These are phyloP conservation scores for Herpetotheres cachinnans DNA, from an alignment of 2,113 vertebrate species.

Conservation along the genomic window DNA sequence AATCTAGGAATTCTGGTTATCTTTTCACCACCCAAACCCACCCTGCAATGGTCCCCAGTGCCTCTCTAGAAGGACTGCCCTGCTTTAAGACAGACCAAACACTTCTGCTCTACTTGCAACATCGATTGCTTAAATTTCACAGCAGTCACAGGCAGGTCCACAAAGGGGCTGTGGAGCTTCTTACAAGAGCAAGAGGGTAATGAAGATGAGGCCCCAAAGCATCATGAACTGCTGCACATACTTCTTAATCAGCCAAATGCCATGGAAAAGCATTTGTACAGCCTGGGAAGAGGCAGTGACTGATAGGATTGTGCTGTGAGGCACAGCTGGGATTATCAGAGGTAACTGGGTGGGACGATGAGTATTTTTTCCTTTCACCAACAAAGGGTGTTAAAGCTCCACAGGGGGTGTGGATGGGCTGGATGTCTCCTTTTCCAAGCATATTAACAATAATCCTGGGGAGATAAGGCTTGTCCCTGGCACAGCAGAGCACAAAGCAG, in stretches of 20 bases:
- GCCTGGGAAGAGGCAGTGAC: neutral
- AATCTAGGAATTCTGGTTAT: neutral
- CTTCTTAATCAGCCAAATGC: neutral
- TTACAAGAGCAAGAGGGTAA: neutral
- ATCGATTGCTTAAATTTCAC: neutral
- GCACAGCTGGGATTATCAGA: neutral
- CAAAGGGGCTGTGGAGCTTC: neutral
- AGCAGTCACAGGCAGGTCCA: neutral
- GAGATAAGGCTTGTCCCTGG: neutral
- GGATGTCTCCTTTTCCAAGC: neutral
- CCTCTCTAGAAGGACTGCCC: neutral
- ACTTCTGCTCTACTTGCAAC: neutral
- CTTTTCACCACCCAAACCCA: neutral
- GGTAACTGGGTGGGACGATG: neutral
- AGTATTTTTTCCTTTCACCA: neutral
- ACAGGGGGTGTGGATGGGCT: neutral
- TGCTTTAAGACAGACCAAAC: neutral
- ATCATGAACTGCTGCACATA: neutral
- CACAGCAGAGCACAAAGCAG: neutral
- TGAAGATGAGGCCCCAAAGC: neutral
- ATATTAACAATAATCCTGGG: neutral
- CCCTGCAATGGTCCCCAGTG: neutral
- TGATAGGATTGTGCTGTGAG: neutral
- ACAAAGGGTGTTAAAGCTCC: neutral
- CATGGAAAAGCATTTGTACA: neutral